Base-by-base conservation (phyloP, 2,888 invertebrate genomes). In the Fragum fragum region DNA sequence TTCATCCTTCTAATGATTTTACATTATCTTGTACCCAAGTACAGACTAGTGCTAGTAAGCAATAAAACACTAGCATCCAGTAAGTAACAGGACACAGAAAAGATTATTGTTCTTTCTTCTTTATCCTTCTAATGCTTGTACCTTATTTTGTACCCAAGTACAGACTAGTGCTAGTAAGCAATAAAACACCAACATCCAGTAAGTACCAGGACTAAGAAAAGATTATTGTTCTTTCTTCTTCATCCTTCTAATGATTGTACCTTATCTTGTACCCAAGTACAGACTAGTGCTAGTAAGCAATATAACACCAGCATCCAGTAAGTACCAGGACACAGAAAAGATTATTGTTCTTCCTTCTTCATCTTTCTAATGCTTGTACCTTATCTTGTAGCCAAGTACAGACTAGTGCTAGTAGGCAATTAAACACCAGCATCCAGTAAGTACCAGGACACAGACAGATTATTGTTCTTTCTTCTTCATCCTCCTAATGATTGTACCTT, bases 131-230 rank as follows among this genome's bases (percentile, higher is more conserved):
- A 9, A 36, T 36, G 32, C n/a, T 36, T 9, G 9, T 36, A 36
- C 32, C 32, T 36, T 36, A 6, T 9, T 9, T 9, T 6, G 9
- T 36, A 36, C 32, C 32, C 59, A 26, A 26, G 59, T 28, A 59
- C 59, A 59, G 59, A 59, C 59, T 59, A 21, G 59, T 59, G 59
- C 59, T 59, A 59, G 26, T 59, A 26, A 59, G 23, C 3, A 1
- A 28, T 23, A 26, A 59, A 26, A 59, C 23, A 59, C 23, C 59
- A 59, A 28, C 59, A 59, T 26, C 59, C 23, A 59, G 16, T 26
- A 59, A 1, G 59, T 59, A 26, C 59, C 23, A 28, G 28, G 59
- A 26, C 23, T 26, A 7, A 23, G 57, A 21, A 9, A 23, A 23
- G 11, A 6, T 14, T 23, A 5, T n/a, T 57, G 57, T 3, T 6